A percentile compares a stretch with the other conserved stretches of the same genome.
Evolutionary conservation across 1,140 invertebrate genomes (phyloP).

Genomic region (Platorchestia sp.): DNA sequence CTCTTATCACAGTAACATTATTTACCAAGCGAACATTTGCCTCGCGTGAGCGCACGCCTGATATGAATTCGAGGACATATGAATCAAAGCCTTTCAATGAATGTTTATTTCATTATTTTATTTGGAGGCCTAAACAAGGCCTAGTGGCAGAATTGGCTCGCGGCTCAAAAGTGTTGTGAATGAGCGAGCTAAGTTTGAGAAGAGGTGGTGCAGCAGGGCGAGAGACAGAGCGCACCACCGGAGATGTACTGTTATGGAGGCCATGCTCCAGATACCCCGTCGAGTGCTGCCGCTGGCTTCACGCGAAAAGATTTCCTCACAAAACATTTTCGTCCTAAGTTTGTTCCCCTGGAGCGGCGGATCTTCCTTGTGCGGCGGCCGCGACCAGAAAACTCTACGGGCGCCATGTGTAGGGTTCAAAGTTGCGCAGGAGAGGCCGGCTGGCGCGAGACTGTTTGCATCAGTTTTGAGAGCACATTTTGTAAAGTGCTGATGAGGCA

Average conservation of each 20-base stretch:
- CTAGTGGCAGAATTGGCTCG: not conserved
- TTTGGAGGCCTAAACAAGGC: not conserved
- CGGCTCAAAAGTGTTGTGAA: not conserved
- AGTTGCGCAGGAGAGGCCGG: not conserved
- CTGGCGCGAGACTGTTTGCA: conserved; percentile 28
- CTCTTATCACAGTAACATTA: too few species aligned
- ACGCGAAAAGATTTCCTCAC: conserved; percentile 46
- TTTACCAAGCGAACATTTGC: too few species aligned
- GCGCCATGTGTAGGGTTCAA: conserved; percentile 17
- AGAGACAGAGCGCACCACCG: conserved; percentile 57
- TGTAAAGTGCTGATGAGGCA: conserved; percentile 68
- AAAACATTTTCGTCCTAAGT: conserved; percentile 60
- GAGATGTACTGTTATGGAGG: conserved; percentile 67
- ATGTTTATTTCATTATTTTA: not conserved
- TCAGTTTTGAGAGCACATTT: conserved; percentile 61
- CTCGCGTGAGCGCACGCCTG: too few species aligned
- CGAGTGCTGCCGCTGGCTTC: conserved; percentile 7
- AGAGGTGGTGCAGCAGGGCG: conserved; percentile 1
- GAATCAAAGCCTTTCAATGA: not conserved
- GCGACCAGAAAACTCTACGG: conserved; percentile 4
- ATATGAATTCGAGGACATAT: not conserved
- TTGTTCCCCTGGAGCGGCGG: conserved; percentile 5
- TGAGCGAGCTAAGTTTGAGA: not conserved
- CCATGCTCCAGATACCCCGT: conserved; percentile 67
- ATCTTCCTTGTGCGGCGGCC: conserved; percentile 6